Evolutionary conservation across 92 coral and sea anemone genomes (phyloP).

Genomic region (Paramuricea clavata): DNA sequence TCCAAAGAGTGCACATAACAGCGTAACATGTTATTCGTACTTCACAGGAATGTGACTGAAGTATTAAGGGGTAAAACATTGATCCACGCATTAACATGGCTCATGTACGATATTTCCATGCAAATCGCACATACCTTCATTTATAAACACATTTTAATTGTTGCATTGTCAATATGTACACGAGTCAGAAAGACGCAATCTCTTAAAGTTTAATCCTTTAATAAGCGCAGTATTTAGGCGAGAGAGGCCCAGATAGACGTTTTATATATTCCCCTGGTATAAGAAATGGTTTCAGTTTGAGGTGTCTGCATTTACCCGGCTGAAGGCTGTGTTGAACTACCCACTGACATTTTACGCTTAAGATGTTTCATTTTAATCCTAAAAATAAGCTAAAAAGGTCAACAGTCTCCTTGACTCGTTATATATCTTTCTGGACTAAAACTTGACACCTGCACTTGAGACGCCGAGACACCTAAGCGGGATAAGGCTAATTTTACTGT

Average conservation of each 20-base stretch:
- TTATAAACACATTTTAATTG: not conserved
- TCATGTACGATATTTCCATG: not conserved
- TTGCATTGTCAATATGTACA: conserved; percentile 10
- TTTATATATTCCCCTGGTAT: not conserved
- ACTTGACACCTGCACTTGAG: not conserved
- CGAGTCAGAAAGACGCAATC: not conserved
- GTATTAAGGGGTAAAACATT: not conserved
- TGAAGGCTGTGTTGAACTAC: not conserved
- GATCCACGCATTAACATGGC: not conserved
- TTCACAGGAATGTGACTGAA: not conserved
- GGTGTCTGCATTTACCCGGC: not conserved
- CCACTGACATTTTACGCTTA: not conserved
- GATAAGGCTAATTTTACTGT: no score
- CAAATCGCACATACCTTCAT: not conserved
- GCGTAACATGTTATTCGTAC: not conserved
- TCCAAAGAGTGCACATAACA: not conserved
- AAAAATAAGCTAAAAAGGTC: not conserved
- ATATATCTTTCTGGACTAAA: not conserved
- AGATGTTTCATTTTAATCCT: not conserved
- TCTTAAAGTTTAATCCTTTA: not conserved
- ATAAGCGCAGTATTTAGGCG: not conserved
- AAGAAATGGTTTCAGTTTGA: not conserved
- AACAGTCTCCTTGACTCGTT: not conserved
- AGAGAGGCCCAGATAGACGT: not conserved
- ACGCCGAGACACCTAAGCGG: not conserved